phyloP scores from a whole-genome alignment of 2,888 invertebrate species.

The Stenurella melanura region DNA sequence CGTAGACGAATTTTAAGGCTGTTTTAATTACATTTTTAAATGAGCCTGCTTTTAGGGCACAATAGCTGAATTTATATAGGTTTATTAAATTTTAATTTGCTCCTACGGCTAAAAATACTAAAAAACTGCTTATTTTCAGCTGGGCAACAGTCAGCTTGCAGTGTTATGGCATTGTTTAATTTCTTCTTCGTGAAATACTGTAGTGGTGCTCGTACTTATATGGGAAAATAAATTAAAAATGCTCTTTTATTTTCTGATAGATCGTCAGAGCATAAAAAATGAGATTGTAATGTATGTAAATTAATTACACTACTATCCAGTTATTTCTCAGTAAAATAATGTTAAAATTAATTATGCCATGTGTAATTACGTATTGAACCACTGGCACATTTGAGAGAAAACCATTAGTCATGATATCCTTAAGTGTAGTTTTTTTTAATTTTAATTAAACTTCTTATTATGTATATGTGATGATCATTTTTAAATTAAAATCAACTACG shows the following conservation, averaged over 20 bases:
- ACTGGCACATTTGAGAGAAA: neutral
- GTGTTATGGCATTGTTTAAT: constrained; percentile 54
- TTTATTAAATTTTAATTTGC: constrained; percentile 73
- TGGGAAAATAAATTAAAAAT: constrained; percentile 52
- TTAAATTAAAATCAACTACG: too few species aligned
- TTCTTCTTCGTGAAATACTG: constrained; percentile 58
- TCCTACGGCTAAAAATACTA: constrained; percentile 58
- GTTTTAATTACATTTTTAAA: constrained; percentile 72
- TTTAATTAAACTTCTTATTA: too few species aligned
- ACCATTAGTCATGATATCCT: too few species aligned
- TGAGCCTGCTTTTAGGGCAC: constrained; percentile 67
- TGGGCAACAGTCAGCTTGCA: constrained; percentile 43
- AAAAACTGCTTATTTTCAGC: constrained; percentile 57
- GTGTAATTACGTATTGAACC: constrained; percentile 25
- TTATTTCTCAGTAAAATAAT: constrained; percentile 31
- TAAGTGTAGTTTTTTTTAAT: too few species aligned
- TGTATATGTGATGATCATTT: too few species aligned
- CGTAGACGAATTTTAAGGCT: constrained; percentile 62
- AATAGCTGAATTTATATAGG: constrained; percentile 72
- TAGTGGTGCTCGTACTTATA: constrained; percentile 48
- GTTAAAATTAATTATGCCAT: constrained; percentile 28
- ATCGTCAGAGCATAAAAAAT: constrained; percentile 32
- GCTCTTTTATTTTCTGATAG: constrained; percentile 40
- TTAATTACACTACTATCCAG: constrained; percentile 36
- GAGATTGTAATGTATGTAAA: constrained; percentile 32